Conservation (phyloP, 2,113 vertebrate genomes). For the Leptocoma aspasia region DNA sequence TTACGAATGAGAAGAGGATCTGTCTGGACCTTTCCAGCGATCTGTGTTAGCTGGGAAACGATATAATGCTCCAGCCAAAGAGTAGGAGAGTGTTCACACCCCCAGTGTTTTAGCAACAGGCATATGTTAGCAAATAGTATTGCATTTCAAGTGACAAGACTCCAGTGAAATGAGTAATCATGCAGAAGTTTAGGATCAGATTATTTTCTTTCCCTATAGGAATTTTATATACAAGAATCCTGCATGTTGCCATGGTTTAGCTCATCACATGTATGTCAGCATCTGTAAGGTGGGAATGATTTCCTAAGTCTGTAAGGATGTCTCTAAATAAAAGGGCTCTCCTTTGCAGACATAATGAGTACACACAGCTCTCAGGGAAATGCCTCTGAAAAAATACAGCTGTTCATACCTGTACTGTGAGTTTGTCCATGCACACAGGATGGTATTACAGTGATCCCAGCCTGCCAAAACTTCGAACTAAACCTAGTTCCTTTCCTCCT, state of each 20-base stretch:
- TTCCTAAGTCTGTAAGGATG: neutral
- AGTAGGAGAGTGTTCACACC: neutral
- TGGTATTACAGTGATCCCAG: neutral
- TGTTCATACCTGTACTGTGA: neutral
- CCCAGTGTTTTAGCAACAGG: neutral
- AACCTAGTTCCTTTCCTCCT: neutral
- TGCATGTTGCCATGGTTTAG: neutral
- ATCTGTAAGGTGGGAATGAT: neutral
- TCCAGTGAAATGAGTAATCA: neutral
- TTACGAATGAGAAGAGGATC: neutral
- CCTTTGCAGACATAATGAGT: neutral
- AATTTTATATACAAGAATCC: neutral
- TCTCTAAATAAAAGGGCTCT: neutral
- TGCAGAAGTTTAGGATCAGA: neutral
- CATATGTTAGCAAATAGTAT: neutral
- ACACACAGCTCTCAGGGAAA: neutral
- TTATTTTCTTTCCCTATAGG: neutral
- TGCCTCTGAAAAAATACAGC: neutral
- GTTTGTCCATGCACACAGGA: neutral
- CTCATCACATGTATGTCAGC: neutral
- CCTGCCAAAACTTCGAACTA: neutral
- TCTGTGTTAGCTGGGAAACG: neutral
- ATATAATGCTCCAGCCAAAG: neutral
- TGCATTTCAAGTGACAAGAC: neutral
- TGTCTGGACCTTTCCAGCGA: neutral